Conservation (phyloP, 1,140 invertebrate species). For the Brachionus calyciflorus region DNA sequence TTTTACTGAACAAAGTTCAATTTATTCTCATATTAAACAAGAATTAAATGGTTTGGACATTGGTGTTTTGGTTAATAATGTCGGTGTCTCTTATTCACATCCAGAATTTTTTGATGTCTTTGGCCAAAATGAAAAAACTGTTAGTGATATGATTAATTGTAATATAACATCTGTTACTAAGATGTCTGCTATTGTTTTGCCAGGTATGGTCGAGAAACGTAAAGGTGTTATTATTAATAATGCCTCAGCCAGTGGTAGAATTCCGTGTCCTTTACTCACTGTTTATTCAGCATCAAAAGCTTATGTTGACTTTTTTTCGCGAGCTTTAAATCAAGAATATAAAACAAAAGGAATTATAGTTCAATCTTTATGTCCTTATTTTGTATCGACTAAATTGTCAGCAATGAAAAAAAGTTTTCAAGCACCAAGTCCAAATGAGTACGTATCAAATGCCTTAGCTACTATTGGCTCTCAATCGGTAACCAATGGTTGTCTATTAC, state of each 20-base stretch:
- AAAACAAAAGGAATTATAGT: slow-evolving; percentile 11
- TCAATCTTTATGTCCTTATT: slow-evolving; percentile 66
- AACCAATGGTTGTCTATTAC: slow-evolving; percentile 35
- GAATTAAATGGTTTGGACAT: slow-evolving; percentile 76
- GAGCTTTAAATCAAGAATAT: not conserved
- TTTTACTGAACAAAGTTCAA: slow-evolving; percentile 69
- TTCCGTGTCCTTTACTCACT: slow-evolving; percentile 76
- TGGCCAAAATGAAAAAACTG: slow-evolving; percentile 51
- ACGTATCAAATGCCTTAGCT: not conserved
- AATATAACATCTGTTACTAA: slow-evolving; percentile 72
- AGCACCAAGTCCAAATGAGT: slow-evolving; percentile 2
- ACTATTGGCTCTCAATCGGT: slow-evolving; percentile 9
- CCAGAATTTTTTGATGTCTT: slow-evolving; percentile 67
- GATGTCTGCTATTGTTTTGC: slow-evolving; percentile 80
- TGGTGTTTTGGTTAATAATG: slow-evolving; percentile 89
- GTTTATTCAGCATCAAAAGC: slow-evolving; percentile 87
- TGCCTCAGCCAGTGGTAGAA: slow-evolving; percentile 77
- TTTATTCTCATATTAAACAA: slow-evolving; percentile 74
- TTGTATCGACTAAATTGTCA: slow-evolving; percentile 88
- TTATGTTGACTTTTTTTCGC: slow-evolving; percentile 49
- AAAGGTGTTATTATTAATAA: slow-evolving; percentile 88
- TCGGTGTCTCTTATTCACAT: slow-evolving; percentile 82
- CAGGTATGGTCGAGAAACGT: slow-evolving; percentile 78
- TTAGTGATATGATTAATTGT: slow-evolving; percentile 67
- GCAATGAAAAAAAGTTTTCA: slow-evolving; percentile 65